A percentile compares a stretch with the other conserved stretches of the same genome.
These are phyloP conservation scores for Lepidocolaptes lacrymiger DNA, from an alignment of 2,797 vertebrate genomes.

Conservation along the genomic window DNA sequence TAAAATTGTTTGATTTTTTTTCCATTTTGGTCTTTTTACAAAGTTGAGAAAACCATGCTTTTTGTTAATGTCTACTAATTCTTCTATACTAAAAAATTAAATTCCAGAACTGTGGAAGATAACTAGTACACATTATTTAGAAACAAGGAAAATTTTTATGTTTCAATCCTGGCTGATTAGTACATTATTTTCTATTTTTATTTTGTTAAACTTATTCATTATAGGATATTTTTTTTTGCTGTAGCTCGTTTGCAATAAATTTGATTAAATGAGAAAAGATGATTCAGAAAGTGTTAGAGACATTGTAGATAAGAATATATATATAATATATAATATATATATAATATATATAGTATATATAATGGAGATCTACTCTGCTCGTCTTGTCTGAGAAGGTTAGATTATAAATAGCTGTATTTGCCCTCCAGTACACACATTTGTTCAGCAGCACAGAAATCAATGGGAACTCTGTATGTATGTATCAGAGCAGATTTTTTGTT, in stretches of 20 bases:
- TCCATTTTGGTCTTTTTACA: not conserved
- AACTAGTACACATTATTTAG: not conserved
- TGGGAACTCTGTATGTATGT: not conserved
- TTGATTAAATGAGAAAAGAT: not conserved
- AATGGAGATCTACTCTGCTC: not conserved
- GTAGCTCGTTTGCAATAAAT: not conserved
- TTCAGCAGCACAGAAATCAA: conserved; percentile 6
- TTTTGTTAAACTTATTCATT: not conserved
- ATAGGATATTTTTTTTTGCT: not conserved
- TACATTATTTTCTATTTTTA: not conserved
- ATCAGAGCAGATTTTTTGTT: conserved; percentile 2
- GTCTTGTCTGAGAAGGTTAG: not conserved
- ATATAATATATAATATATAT: no score
- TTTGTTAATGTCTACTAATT: not conserved
- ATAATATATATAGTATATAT: no score
- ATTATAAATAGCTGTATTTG: conserved; percentile 21
- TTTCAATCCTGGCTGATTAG: not conserved
- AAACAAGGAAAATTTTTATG: not conserved
- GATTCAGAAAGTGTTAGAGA: not conserved
- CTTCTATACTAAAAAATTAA: not conserved
- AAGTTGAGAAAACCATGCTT: not conserved
- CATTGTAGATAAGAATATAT: not conserved
- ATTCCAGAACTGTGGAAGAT: not conserved
- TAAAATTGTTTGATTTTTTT: not conserved
- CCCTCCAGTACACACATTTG: not conserved